phyloP scores from a whole-genome alignment of 2,113 vertebrate genomes.

The Pavo muticus region DNA sequence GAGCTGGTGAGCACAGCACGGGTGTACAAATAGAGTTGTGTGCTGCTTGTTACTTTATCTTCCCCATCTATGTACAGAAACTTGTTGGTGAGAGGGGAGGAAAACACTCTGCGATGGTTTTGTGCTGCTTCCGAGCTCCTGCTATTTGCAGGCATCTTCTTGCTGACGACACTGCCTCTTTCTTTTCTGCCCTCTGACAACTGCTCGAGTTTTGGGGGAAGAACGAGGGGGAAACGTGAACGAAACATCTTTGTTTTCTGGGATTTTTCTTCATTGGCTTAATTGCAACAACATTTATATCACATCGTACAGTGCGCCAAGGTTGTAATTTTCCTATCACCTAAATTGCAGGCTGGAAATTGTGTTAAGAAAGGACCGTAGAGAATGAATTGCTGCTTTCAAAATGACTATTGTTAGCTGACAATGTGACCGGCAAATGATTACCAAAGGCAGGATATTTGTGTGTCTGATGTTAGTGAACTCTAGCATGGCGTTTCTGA shows the following conservation, averaged over 20 bases:
- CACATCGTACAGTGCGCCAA: slow-evolving; percentile 78
- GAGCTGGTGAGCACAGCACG: neutral
- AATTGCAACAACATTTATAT: slow-evolving; percentile 86
- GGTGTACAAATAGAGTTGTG: neutral
- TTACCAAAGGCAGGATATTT: slow-evolving; percentile 46
- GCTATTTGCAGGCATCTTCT: neutral
- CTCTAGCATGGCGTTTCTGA: slow-evolving; percentile 17
- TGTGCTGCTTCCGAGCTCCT: neutral
- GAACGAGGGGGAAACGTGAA: neutral
- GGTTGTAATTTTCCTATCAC: slow-evolving; percentile 89
- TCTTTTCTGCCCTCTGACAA: neutral
- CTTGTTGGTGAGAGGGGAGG: neutral
- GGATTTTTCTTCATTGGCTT: slow-evolving; percentile 72
- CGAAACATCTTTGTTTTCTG: slow-evolving; percentile 47
- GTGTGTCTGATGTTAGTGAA: slow-evolving; percentile 21
- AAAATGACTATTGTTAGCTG: slow-evolving; percentile 75
- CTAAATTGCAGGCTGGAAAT: slow-evolving; percentile 87
- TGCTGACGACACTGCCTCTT: neutral
- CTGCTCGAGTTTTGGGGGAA: neutral
- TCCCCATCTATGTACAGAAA: neutral
- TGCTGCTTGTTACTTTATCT: neutral
- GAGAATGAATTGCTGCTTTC: slow-evolving; percentile 84
- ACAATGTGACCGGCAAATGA: slow-evolving; percentile 73
- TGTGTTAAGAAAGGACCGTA: slow-evolving; percentile 76
- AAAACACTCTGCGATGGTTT: accelerated